phyloP scores from a whole-genome alignment of 37 sponge, comb jelly and placozoan species.

The Ephydatia muelleri region DNA sequence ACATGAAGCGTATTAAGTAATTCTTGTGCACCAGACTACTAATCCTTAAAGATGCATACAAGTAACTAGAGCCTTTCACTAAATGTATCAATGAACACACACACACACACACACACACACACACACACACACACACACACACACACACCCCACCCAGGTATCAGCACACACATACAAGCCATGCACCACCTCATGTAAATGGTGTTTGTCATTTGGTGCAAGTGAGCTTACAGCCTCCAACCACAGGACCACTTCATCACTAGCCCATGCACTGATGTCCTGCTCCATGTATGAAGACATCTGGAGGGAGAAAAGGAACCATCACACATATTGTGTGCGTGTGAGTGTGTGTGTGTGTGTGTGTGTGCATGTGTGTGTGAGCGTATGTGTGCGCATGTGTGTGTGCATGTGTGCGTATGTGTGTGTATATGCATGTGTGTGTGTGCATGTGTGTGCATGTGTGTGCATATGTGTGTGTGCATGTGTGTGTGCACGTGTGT shows the following conservation, averaged over 20 bases:
- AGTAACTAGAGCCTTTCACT: no score
- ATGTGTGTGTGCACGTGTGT: no score
- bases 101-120: no score
- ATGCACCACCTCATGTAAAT: no score
- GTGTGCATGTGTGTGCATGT: not conserved
- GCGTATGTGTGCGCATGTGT: conserved; percentile 8
- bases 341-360: not conserved
- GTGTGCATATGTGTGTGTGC: conserved; percentile 27
- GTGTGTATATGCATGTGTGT: conserved; percentile 2
- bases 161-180: no score
- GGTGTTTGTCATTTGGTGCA: no score
- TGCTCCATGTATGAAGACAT: not conserved
- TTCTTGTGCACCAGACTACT: no score
- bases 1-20: no score
- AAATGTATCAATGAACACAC: no score
- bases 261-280: not conserved
- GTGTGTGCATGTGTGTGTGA: not conserved
- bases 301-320: not conserved
- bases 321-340: not conserved
- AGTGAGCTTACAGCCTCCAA: not conserved
- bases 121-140: no score
- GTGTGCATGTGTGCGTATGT: not conserved
- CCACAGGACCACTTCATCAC: not conserved
- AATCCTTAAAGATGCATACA: no score
- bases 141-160: no score